A percentile compares a stretch with the other conserved stretches of the same genome.
These are phyloP conservation scores for Chlorops oryzae DNA, from an alignment of 1,140 invertebrate genomes.

Conservation along the genomic window DNA sequence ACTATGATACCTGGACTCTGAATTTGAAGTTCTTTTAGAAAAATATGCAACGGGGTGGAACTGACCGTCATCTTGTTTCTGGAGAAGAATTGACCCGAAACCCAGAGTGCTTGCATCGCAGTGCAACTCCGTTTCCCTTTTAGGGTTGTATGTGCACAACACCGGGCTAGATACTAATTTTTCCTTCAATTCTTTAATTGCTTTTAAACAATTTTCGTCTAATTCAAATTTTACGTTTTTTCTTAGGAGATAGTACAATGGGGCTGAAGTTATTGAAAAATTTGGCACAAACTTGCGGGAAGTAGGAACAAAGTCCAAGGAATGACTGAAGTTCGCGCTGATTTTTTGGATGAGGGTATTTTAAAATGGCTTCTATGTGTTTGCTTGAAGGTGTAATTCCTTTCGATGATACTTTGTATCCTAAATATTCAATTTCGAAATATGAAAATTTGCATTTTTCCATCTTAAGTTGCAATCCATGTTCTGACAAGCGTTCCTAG, in stretches of 20 bases:
- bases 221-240: conserved; percentile 25
- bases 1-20: conserved; percentile 46
- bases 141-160: too few species aligned
- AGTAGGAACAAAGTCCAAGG: not conserved
- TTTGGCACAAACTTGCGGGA: conserved; percentile 19
- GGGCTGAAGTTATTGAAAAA: conserved; percentile 25
- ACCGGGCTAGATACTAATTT: too few species aligned
- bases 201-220: too few species aligned
- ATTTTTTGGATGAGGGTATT: too few species aligned
- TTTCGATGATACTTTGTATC: conserved; percentile 17
- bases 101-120: conserved; percentile 21
- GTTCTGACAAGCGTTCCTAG: conserved; percentile 24
- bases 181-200: too few species aligned
- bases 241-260: conserved; percentile 23
- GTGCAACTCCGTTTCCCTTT: conserved; percentile 27
- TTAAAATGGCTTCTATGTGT: too few species aligned
- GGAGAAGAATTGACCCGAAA: conserved; percentile 23
- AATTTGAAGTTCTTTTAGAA: conserved; percentile 32
- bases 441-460: conserved; percentile 40
- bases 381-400: conserved; percentile 21
- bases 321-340: too few species aligned
- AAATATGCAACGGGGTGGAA: conserved; percentile 10
- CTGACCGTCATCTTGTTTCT: conserved; percentile 15
- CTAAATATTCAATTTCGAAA: conserved; percentile 20
- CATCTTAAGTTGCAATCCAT: conserved; percentile 41